These are phyloP conservation scores for Heliocidaris tuberculata DNA, from an alignment of 35 echinoderm and acorn worm genomes.

Conservation along the genomic window DNA sequence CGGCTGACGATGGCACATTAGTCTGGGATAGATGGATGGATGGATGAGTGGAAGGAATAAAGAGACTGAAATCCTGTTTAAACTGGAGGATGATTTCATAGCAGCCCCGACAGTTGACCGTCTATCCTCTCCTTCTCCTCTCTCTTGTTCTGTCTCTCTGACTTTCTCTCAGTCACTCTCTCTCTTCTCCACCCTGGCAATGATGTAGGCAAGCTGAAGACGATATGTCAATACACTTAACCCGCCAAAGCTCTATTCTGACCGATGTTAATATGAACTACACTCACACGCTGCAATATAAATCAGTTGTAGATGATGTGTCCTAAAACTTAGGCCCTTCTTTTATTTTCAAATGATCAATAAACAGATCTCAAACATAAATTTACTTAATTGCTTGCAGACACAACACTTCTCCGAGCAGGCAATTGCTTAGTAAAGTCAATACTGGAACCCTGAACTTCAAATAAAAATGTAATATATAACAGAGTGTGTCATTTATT, in stretches of 20 bases:
- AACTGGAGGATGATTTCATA: conserved; percentile 31
- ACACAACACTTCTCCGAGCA: conserved; percentile 62
- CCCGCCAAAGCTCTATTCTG: conserved; percentile 31
- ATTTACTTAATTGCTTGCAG: conserved; percentile 71
- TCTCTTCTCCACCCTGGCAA: not conserved
- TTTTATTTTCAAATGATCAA: conserved; percentile 55
- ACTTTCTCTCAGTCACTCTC: not conserved
- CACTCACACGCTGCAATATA: conserved; percentile 41
- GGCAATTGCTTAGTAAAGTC: conserved; percentile 74
- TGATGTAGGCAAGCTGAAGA: conserved; percentile 28
- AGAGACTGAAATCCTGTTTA: not conserved
- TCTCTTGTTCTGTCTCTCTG: conserved; percentile 9
- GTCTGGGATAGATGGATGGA: not conserved
- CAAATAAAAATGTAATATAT: conserved; percentile 99
- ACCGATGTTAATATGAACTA: conserved; percentile 44
- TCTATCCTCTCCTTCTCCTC: not conserved
- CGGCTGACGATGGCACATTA: not conserved
- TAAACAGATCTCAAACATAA: conserved; percentile 79
- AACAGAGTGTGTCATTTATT: conserved; percentile 85
- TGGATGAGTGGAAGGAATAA: not conserved
- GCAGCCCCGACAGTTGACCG: not conserved
- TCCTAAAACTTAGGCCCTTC: not conserved
- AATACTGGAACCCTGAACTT: conserved; percentile 84
- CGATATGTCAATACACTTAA: conserved; percentile 46
- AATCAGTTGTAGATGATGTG: conserved; percentile 47